Evolutionary conservation across 2,888 invertebrate species (phyloP).

Genomic region (Drosophila suboccidentalis): DNA sequence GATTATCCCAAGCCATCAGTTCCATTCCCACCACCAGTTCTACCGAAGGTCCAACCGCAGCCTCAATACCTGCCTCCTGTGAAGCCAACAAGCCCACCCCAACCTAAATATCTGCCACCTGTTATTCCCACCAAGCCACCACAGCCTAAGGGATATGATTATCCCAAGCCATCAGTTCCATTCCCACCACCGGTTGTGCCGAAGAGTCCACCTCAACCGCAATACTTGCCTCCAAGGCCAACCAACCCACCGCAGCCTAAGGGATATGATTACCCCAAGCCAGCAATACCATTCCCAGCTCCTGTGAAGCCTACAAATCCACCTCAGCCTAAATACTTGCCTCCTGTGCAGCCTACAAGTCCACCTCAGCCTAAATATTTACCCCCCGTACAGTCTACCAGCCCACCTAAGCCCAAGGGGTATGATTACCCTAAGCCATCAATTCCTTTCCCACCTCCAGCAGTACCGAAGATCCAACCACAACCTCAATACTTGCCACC

Average conservation of each 20-base stretch:
- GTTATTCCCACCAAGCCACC: slow-evolving; percentile 51
- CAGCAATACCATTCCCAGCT: slow-evolving; percentile 54
- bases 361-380: slow-evolving; percentile 34
- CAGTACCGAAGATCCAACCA: slow-evolving; percentile 35
- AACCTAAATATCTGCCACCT: slow-evolving; percentile 32
- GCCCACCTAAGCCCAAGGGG: slow-evolving; percentile 43
- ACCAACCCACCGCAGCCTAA: slow-evolving; percentile 44
- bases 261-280: slow-evolving; percentile 71
- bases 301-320: slow-evolving; percentile 48
- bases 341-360: slow-evolving; percentile 49
- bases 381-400: slow-evolving; percentile 40
- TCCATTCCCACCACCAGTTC: slow-evolving; percentile 56
- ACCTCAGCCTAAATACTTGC: slow-evolving; percentile 47
- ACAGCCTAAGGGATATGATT: slow-evolving; percentile 61
- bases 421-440: slow-evolving; percentile 61
- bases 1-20: slow-evolving; percentile 64
- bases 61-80: slow-evolving; percentile 38
- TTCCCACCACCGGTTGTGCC: slow-evolving; percentile 56
- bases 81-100: slow-evolving; percentile 36
- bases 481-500: slow-evolving; percentile 43
- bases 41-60: slow-evolving; percentile 28
- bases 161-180: slow-evolving; percentile 61
- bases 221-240: slow-evolving; percentile 56
- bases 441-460: slow-evolving; percentile 52
- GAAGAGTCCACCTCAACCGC: slow-evolving; percentile 32